A percentile compares a stretch with the other conserved stretches of the same genome.
These are phyloP conservation scores for Paraescarpia echinospica DNA, from an alignment of 1,140 invertebrate genomes.

Conservation along the genomic window DNA sequence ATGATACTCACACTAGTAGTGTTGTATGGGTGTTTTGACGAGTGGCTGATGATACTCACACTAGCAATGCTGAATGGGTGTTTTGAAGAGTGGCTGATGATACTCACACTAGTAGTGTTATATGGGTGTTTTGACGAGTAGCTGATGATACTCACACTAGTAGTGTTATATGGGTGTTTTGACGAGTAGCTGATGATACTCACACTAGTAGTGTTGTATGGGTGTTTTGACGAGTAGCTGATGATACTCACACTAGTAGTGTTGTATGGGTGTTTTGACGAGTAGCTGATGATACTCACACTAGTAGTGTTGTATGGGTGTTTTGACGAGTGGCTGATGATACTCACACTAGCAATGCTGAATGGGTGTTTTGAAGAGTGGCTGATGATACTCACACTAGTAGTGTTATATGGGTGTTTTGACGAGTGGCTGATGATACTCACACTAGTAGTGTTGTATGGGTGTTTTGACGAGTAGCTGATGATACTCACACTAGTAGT, in stretches of 20 bases:
- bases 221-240: not conserved
- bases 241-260: not conserved
- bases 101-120: conserved; percentile 9
- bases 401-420: conserved; percentile 10
- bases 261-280: conserved; percentile 12
- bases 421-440: not conserved
- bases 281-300: not conserved
- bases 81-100: not conserved
- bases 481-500: not conserved
- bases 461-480: not conserved
- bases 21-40: conserved; percentile 12
- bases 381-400: not conserved
- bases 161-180: conserved; percentile 10
- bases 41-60: not conserved
- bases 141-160: not conserved
- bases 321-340: not conserved
- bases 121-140: conserved; percentile 2
- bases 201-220: conserved; percentile 14
- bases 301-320: conserved; percentile 11
- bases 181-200: not conserved
- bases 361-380: conserved; percentile 1
- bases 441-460: conserved; percentile 14
- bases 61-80: not conserved
- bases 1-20: not conserved
- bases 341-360: conserved; percentile 2